A percentile compares a stretch with the other conserved stretches of the same genome.
Conservation (phyloP, 2,113 vertebrate species). For the Muntiacus muntjak region DNA sequence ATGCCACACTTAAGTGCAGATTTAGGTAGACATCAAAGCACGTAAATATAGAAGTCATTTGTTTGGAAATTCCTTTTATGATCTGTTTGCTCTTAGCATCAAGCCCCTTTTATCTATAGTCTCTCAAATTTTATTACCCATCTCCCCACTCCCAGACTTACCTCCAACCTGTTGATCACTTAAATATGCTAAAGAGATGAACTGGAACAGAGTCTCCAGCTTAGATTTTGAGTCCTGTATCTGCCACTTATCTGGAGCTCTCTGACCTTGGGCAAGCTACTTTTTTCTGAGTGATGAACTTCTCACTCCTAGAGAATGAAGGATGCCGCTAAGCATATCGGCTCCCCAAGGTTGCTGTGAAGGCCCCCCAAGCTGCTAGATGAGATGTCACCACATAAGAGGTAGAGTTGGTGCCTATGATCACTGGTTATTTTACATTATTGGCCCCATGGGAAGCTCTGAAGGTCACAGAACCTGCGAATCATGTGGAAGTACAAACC, state of each 20-base stretch:
- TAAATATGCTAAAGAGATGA: background rate
- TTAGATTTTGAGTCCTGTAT: background rate
- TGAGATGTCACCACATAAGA: background rate
- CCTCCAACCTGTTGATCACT: background rate
- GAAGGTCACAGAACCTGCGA: background rate
- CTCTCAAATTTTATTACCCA: background rate
- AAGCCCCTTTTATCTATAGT: background rate
- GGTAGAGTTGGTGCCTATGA: background rate
- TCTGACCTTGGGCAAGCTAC: background rate
- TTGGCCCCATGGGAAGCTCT: background rate
- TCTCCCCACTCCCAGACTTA: background rate
- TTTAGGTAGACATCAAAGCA: background rate
- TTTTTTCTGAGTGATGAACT: background rate
- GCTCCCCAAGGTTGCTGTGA: background rate
- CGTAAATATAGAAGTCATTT: background rate
- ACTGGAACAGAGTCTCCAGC: background rate
- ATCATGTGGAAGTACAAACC: background rate
- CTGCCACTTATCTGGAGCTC: background rate
- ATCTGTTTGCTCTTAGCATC: background rate
- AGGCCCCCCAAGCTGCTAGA: fast-evolving
- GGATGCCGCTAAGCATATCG: background rate
- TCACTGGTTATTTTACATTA: background rate
- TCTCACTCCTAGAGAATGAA: background rate
- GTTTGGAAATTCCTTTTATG: background rate
- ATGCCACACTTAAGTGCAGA: background rate